Conservation (phyloP, 2,888 invertebrate genomes). For the Nasonia oneida region DNA sequence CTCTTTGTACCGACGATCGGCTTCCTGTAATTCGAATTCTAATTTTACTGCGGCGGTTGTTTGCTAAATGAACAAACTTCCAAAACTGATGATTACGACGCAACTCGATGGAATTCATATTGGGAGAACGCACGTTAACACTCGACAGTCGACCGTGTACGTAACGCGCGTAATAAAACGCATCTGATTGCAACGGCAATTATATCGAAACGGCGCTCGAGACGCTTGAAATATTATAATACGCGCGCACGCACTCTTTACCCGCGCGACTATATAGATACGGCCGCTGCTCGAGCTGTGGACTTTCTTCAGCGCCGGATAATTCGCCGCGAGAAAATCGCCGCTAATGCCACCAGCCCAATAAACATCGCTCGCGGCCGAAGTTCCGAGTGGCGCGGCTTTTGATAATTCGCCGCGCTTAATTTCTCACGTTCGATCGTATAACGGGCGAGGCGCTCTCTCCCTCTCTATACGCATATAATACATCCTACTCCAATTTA, state of each 20-base stretch:
- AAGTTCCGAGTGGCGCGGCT: conserved; percentile 23
- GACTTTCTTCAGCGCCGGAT: neutral
- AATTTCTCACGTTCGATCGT: conserved; percentile 23
- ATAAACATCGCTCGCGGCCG: conserved; percentile 14
- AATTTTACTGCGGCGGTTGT: too few species aligned
- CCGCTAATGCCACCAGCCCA: neutral
- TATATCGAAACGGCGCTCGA: conserved; percentile 1
- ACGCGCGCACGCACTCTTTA: neutral
- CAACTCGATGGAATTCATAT: too few species aligned
- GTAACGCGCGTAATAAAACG: conserved; percentile 39
- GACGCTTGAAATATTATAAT: neutral
- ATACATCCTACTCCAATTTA: conserved; percentile 15
- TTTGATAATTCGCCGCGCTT: neutral
- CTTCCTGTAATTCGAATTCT: neutral
- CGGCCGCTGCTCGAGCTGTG: neutral
- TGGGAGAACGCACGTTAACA: too few species aligned
- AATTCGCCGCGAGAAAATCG: conserved; percentile 24
- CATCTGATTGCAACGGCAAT: conserved; percentile 11
- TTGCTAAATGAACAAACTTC: too few species aligned
- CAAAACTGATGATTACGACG: too few species aligned
- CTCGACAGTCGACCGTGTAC: neutral
- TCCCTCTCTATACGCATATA: neutral
- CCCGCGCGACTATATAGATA: neutral
- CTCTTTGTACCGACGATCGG: neutral
- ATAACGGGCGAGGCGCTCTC: neutral